These are phyloP conservation scores for Dryadula phaetusa DNA, from an alignment of 2,888 invertebrate species.

Conservation along the genomic window DNA sequence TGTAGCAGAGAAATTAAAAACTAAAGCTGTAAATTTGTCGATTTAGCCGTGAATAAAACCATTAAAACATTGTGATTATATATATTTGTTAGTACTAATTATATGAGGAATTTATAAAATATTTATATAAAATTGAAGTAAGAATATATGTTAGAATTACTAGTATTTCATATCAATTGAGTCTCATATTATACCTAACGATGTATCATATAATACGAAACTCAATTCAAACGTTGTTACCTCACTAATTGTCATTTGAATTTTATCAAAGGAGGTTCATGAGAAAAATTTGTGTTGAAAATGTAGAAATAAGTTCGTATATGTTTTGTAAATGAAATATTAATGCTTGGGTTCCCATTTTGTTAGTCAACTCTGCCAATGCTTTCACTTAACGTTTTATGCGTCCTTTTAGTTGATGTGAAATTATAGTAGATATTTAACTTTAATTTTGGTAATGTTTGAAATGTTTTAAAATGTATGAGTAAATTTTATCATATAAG, in stretches of 20 bases:
- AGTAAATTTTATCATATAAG: no score
- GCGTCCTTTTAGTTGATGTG: not conserved
- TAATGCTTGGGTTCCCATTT: not conserved
- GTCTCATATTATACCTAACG: not conserved
- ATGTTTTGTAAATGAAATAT: not conserved
- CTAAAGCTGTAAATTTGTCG: not conserved
- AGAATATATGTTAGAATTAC: not conserved
- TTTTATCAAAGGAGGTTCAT: slow-evolving; percentile 6
- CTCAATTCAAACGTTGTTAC: slow-evolving; percentile 6
- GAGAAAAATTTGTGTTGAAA: not conserved
- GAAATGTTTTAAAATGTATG: not conserved
- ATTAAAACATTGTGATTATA: no score
- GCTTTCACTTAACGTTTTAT: not conserved
- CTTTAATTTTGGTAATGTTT: not conserved
- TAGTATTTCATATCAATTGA: no score
- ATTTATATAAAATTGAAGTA: not conserved
- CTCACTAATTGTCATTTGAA: slow-evolving; percentile 7
- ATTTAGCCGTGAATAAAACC: not conserved
- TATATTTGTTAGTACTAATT: not conserved
- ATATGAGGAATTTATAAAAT: not conserved
- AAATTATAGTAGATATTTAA: not conserved
- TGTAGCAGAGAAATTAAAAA: not conserved
- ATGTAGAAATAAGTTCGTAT: not conserved
- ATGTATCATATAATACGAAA: not conserved
- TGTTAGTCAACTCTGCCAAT: not conserved